Evolutionary conservation across 2,888 invertebrate genomes (phyloP).

Genomic region (Xanthostigma xanthostigma): DNA sequence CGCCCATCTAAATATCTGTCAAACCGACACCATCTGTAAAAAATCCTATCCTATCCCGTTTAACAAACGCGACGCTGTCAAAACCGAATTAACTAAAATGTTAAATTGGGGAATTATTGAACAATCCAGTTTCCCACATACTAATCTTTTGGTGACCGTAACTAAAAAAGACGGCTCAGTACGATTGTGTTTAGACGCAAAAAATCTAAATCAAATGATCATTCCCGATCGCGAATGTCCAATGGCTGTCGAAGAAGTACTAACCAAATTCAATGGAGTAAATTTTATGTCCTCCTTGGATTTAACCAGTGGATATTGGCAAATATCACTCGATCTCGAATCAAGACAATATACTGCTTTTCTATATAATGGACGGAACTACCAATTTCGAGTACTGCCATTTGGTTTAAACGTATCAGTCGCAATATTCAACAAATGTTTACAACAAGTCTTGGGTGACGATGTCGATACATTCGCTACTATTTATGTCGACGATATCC

Average conservation of each 20-base stretch:
- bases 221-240: conserved; percentile 2
- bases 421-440: not conserved
- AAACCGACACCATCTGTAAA: not conserved
- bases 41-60: not conserved
- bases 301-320: conserved; percentile 5
- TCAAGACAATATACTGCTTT: conserved; percentile 5
- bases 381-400: conserved; percentile 4
- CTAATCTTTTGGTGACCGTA: conserved; percentile 3
- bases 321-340: not conserved
- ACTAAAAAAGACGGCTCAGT: conserved; percentile 4
- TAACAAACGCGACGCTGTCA: not conserved
- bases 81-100: not conserved
- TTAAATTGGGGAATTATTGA: conserved; percentile 1
- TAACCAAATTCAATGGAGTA: not conserved
- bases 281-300: conserved; percentile 1
- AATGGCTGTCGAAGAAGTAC: not conserved
- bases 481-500: conserved; percentile 2
- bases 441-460: not conserved
- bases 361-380: conserved; percentile 1
- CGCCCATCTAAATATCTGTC: not conserved
- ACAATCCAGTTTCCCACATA: not conserved
- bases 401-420: conserved; percentile 5
- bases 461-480: not conserved
- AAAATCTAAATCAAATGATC: not conserved
- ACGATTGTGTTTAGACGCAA: conserved; percentile 2